A percentile compares a stretch with the other conserved stretches of the same genome.
These are phyloP conservation scores for Bradypodion pumilum DNA, from an alignment of 2,797 vertebrate species.

Conservation along the genomic window DNA sequence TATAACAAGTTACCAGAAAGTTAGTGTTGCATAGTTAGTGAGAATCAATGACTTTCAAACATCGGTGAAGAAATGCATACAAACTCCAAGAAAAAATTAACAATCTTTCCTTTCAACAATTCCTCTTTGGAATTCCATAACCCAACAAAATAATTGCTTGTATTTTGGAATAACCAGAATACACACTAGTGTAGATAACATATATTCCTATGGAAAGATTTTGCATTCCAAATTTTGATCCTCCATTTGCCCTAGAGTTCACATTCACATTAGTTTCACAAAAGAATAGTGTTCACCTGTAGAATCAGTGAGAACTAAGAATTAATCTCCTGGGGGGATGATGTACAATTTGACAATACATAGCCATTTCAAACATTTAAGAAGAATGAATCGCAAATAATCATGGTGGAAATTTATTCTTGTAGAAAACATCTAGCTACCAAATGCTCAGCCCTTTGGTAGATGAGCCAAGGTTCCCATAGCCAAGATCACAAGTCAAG, in stretches of 20 bases:
- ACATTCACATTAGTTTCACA: not conserved
- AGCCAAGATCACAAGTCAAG: not conserved
- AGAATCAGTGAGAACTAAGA: not conserved
- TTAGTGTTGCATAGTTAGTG: not conserved
- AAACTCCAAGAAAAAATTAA: not conserved
- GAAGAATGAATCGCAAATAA: not conserved
- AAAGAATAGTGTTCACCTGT: not conserved
- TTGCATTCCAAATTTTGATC: not conserved
- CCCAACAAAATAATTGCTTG: not conserved
- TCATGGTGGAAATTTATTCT: not conserved
- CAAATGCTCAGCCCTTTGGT: no score
- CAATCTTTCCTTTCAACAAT: not conserved
- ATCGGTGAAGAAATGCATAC: not conserved
- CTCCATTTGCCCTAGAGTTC: not conserved
- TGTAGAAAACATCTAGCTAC: not conserved
- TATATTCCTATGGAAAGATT: not conserved
- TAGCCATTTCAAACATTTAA: not conserved
- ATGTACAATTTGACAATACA: not conserved
- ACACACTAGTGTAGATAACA: not conserved
- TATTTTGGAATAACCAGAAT: conserved; percentile 4
- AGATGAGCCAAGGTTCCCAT: not conserved
- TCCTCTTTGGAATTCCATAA: not conserved
- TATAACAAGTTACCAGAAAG: not conserved
- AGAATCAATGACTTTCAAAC: not conserved
- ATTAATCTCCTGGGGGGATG: not conserved